Evolutionary conservation across 2,888 invertebrate species (phyloP), one percentile per base, ranked within the genome.

Genomic region (Crossocerus cetratus): DNA sequence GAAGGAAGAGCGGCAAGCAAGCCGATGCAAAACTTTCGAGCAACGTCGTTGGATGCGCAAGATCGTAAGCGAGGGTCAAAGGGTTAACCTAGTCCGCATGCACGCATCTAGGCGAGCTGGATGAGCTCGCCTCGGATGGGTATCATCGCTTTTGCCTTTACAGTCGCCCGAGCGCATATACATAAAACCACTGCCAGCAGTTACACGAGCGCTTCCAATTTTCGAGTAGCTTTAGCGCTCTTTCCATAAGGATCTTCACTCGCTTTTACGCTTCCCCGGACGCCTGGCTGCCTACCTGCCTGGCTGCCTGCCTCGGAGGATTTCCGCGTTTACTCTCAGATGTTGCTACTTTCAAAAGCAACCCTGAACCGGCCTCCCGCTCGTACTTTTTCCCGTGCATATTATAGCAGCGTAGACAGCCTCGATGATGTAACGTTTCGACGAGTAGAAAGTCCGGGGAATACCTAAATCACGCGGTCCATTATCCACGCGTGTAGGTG

Each of bases 21-120:
- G 72, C 59, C 68, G 74, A 72, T 72, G 78, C 61, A 62, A 76
- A 78, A 73, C 54, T 80, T 78, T 73, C 74, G 67, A 69, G 74
- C 60, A 68, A 65, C 73, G 77, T 69, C 72, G 71, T 72, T 69
- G 69, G 43, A 70, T 69, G 76, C 64, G 66, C 69, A 32, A 61
- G 73, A 83, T 78, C 74, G 76, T 81, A 76, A 78, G 77, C 66
- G 54, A 61, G 59, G 84, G 83, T 77, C 82, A 75, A 69, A 65
- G 74, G 83, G 83, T 83, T 84, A 83, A 81, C 76, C 75, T 71
- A 74, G 80, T 75, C 82, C 56, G 83, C 62, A 79, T 81, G 77
- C 79, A 81, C 79, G 82, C 82, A 79, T 80, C 74, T 74, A 73
- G 69, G 74, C 63, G 72, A 83, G 75, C 53, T 56, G 74, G 69